Conservation (phyloP, 2,888 invertebrate genomes). For the Bibio marci region DNA sequence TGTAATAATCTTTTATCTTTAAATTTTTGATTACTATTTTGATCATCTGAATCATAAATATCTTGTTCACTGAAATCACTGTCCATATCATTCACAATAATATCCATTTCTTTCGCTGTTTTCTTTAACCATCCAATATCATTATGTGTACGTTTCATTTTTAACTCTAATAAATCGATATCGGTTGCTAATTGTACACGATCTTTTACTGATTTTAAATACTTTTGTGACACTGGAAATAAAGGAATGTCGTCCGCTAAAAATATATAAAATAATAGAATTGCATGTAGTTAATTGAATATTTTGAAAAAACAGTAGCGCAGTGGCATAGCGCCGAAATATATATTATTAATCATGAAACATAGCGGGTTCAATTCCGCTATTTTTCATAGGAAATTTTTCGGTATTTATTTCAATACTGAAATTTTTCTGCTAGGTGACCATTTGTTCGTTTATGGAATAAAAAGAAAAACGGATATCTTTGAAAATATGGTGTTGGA, state of each 20-base stretch:
- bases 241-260: conserved; percentile 63
- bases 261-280: conserved; percentile 40
- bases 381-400: too few species aligned
- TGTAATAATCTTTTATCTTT: conserved; percentile 28
- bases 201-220: conserved; percentile 44
- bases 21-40: conserved; percentile 18
- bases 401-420: too few species aligned
- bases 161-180: conserved; percentile 60
- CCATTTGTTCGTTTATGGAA: too few species aligned
- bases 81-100: conserved; percentile 59
- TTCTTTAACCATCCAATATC: conserved; percentile 74
- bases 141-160: conserved; percentile 40
- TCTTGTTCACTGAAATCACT: conserved; percentile 7
- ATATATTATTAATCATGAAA: too few species aligned
- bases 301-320: too few species aligned
- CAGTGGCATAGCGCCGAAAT: too few species aligned
- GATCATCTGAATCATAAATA: conserved; percentile 24
- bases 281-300: too few species aligned
- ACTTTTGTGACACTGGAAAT: conserved; percentile 56
- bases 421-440: too few species aligned
- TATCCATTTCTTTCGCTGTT: conserved; percentile 79
- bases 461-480: too few species aligned
- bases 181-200: conserved; percentile 61
- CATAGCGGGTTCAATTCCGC: too few species aligned
- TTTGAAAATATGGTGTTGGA: too few species aligned